Evolutionary conservation across 2,113 vertebrate genomes (phyloP).

Genomic region (Pogona vitticeps): DNA sequence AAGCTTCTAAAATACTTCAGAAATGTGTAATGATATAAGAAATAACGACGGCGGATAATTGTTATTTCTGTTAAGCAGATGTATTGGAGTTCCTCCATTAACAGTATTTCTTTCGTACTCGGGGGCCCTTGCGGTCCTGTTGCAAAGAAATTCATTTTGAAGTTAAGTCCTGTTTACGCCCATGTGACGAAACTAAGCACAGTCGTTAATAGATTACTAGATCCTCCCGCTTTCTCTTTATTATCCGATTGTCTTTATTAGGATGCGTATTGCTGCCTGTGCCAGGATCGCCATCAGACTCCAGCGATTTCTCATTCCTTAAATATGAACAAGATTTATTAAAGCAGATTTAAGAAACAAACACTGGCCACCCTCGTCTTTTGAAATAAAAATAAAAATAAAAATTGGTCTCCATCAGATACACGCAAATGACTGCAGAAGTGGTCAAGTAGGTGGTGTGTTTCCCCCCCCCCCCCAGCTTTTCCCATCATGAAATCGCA

Average conservation of each 20-base stretch:
- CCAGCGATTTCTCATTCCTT: neutral
- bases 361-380: neutral
- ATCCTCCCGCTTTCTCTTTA: neutral
- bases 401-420: neutral
- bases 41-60: neutral
- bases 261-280: neutral
- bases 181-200: neutral
- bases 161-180: neutral
- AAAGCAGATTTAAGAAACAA: neutral
- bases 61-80: neutral
- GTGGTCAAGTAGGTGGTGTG: no score
- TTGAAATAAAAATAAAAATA: neutral
- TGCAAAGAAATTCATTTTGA: neutral
- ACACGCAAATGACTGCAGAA: neutral
- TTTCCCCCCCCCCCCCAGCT: no score
- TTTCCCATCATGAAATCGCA: slow-evolving; percentile 29
- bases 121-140: no score
- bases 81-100: neutral
- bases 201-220: neutral
- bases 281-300: neutral
- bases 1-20: neutral
- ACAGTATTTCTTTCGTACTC: accelerated
- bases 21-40: neutral
- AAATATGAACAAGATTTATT: neutral
- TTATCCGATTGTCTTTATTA: neutral